Base-by-base conservation (phyloP, 2,888 invertebrate genomes). In the Platycheirus rosarum region DNA sequence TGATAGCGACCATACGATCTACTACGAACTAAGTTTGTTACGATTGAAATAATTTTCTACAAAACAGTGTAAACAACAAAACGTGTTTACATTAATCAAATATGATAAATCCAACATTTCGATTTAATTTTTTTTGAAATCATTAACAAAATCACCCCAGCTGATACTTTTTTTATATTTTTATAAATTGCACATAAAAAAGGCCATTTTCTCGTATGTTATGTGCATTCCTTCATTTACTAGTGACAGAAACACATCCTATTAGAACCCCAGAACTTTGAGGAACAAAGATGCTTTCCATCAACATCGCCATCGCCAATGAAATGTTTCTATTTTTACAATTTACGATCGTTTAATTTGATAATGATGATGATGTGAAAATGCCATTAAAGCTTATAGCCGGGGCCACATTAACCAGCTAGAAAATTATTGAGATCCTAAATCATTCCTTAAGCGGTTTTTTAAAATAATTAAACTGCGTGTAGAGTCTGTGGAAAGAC, bases 311-410 rank as follows among this genome's bases (percentile, higher is more conserved):
- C 55, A 40, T 37, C 55, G 8, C 14, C 3, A 37, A 26, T 13
- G 5, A 23, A 57, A 71, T 65, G 18, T 5, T 71, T 80, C 80
- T 80, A 80, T 80, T 80, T 80, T 66, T 76, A 70, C 51, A 71
- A 76, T 80, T 80, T 70, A 80, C 62, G 80, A 80, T 53, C 66
- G 23, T 76, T 80, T 80, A 70, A 80, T 60, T 80, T 76, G 76
- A 80, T 75, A 70, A 48, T 69, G 63, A 69, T 48, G 79, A 74
- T 69, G 69, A 79, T 80, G 70, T 76, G 70, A 76, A 80, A 80
- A 70, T 71, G 80, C 13, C 70, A 80, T 76, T 66, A 80, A 80
- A 66, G 53, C 80, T 66, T 66, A 66, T 76, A 32, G 51, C 40
- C 65, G 46, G 46, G 62, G 63, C 75, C 57, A 49, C 63, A 62